Evolutionary conservation across 2,113 vertebrate species (phyloP), one percentile per base, ranked within the genome.

Genomic region (Pholis gunnellus): DNA sequence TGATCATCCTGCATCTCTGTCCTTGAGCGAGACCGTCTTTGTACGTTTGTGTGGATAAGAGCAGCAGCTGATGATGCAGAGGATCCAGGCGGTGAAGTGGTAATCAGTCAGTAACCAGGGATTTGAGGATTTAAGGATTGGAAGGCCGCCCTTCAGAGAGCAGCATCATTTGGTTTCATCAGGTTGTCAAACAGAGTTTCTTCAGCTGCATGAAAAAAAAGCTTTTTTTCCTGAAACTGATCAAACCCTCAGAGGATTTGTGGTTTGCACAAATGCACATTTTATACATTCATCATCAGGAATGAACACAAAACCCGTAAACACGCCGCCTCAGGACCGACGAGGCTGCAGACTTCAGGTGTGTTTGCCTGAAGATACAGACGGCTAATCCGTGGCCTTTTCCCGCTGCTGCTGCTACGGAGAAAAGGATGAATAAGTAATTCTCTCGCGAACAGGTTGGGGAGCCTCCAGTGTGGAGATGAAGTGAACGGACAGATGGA

Each of bases 341-440:
- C 7, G 38, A 40, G 38, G 34, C 34, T 34, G 34, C 34, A 34
- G 34, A 40, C 38, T 40, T 40, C 38, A 40, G 38, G 38, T 40
- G 38, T 40, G 38, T 40, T 52, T 67, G 73, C 27, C 34, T 42
- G 22, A 3, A 78, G 73, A 48, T 85, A 77, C 34, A 31, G 31
- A 4, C 20, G 31, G 70, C 52, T 86, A 77, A 80, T 86, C 83
- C n/a, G 0, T 9, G 27, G 70, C 78, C 84, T 48, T 75, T 81
- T 68, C 60, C 59, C 38, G 22, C 75, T 48, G 63, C 76, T 48
- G 63, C 76, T 67, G 4, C 10, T 0, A 4, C 11, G 1, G 22
- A 67, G 65, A 46, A 75, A 79, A 2, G 56, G 66, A 86, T 87
- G 82, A 88, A 91, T 90, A 81, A 87, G 74, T 85, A 8, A 42